phyloP scores from a whole-genome alignment of 2,888 invertebrate species.

The Melinaea marsaeus region DNA sequence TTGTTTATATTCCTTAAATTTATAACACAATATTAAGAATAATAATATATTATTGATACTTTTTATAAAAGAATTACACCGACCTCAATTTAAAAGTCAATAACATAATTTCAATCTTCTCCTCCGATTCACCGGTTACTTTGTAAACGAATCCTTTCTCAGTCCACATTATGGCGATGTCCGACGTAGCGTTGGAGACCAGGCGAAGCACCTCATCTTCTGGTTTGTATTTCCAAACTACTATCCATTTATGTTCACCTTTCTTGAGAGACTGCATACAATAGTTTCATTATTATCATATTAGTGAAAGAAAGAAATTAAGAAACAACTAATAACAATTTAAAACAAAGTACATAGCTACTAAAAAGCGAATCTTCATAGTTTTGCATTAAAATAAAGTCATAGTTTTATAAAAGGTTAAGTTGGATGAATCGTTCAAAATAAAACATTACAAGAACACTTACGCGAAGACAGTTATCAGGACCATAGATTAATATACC shows the following conservation, averaged over 20 bases:
- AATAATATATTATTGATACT: not conserved
- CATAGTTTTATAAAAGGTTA: not conserved
- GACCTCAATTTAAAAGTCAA: conserved; percentile 62
- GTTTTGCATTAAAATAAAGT: not conserved
- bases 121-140: conserved; percentile 54
- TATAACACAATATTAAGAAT: not conserved
- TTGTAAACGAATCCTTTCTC: conserved; percentile 53
- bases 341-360: too few relatives aligned
- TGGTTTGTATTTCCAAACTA: conserved; percentile 46
- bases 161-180: conserved; percentile 58
- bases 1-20: conserved; percentile 53
- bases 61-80: not conserved
- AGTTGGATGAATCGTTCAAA: not conserved
- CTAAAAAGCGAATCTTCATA: too few relatives aligned
- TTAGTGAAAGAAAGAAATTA: too few relatives aligned
- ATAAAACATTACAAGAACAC: conserved; percentile 23
- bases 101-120: conserved; percentile 48
- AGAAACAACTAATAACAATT: too few relatives aligned
- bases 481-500: conserved; percentile 67
- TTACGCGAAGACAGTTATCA: conserved; percentile 57
- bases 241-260: conserved; percentile 54
- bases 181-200: conserved; percentile 50
- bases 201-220: conserved; percentile 49
- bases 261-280: conserved; percentile 55
- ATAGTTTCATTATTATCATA: not conserved